These are phyloP conservation scores for Cerastis rubricosa DNA, from an alignment of 2,888 invertebrate species.

Conservation along the genomic window DNA sequence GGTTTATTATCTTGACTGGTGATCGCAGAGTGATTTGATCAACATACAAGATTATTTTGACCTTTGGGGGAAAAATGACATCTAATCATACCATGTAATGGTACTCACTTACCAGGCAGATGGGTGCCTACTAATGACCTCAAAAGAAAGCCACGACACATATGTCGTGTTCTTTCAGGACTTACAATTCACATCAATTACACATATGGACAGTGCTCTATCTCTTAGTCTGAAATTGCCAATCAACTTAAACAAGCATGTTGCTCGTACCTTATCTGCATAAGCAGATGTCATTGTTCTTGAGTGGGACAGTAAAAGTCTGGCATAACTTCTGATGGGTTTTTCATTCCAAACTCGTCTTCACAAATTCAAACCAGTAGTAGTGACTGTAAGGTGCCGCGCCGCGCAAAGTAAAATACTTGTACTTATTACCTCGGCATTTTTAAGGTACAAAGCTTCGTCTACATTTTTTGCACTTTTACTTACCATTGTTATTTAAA, in stretches of 20 bases:
- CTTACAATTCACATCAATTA: not conserved
- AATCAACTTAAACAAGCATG: not conserved
- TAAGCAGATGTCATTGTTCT: not conserved
- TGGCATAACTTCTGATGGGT: not conserved
- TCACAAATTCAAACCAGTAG: constrained; percentile 43
- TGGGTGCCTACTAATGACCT: not conserved
- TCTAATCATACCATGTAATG: too few relatives aligned
- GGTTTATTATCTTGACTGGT: not conserved
- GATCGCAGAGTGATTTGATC: not conserved
- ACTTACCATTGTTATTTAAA: constrained; percentile 74
- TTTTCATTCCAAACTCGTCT: not conserved
- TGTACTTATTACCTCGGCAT: constrained; percentile 75
- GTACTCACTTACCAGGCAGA: not conserved
- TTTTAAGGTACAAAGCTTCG: constrained; percentile 72
- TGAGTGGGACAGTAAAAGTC: not conserved
- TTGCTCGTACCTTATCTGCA: not conserved
- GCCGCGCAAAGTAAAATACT: constrained; percentile 72
- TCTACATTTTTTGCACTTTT: constrained; percentile 73
- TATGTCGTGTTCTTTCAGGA: not conserved
- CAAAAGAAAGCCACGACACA: not conserved
- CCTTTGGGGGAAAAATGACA: too few relatives aligned
- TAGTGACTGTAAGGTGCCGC: constrained; percentile 64
- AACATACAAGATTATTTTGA: not conserved
- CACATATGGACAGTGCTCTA: not conserved
- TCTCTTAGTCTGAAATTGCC: not conserved